Evolutionary conservation across 2,797 vertebrate species (phyloP).

Genomic region (Mormyrops boulengeri): DNA sequence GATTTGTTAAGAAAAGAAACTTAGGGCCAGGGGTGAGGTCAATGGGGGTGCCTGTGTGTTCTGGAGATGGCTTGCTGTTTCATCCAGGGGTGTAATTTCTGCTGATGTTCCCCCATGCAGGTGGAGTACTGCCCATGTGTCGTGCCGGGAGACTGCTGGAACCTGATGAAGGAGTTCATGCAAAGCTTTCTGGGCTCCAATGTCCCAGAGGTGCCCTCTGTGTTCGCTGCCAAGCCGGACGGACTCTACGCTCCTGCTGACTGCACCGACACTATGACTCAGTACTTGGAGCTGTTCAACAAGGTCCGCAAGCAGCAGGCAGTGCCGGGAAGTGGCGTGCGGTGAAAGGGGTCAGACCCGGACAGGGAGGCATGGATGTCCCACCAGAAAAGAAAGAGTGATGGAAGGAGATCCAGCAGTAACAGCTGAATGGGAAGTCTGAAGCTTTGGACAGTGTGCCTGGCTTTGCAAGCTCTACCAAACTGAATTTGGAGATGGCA

Average conservation of each 20-base stretch:
- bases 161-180: constrained; percentile 90
- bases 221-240: constrained; percentile 78
- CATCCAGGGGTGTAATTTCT: background rate
- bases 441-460: background rate
- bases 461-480: background rate
- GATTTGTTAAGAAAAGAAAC: background rate
- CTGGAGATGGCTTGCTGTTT: background rate
- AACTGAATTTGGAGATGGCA: background rate
- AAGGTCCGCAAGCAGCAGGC: constrained; percentile 91
- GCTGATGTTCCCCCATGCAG: constrained; percentile 48
- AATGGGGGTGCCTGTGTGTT: background rate
- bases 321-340: constrained; percentile 75
- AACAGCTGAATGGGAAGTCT: background rate
- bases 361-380: background rate
- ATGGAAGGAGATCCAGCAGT: background rate
- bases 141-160: constrained; percentile 92
- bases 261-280: constrained; percentile 83
- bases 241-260: constrained; percentile 71
- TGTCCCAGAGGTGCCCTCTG: constrained; percentile 73
- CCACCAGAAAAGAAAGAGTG: background rate
- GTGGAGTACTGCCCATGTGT: constrained; percentile 95
- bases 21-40: background rate
- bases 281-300: constrained; percentile 95
- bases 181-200: constrained; percentile 84
- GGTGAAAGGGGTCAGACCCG: constrained; percentile 49